Base-by-base conservation (phyloP, 2,797 vertebrate genomes). In the Anguilla marmorata region DNA sequence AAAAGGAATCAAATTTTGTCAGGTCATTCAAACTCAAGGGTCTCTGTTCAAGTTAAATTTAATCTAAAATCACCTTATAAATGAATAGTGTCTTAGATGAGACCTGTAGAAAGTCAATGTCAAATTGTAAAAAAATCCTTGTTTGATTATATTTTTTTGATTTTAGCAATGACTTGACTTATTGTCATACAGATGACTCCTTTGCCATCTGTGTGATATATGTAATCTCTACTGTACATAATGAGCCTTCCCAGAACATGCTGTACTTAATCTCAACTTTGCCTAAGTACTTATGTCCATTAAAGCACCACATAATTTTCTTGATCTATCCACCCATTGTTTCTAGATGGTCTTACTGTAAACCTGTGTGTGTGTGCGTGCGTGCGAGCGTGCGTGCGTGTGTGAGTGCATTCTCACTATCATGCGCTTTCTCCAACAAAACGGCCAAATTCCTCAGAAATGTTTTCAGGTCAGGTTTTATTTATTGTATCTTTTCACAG, bases 401-500 rank as follows among this genome's bases (percentile, higher is more conserved):
- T 2, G 24, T 63, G 4, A 79, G 27, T n/a, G 50, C 21, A 19
- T 41, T 21, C 33, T 50, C 33, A 27, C 4, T 11, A 4, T 21
- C 8, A 11, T 6, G 58, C 5, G 30, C 33, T 27, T n/a, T 33
- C 27, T 37, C 82, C 30, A 88, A 90, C 52, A 58, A 84, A 90
- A 87, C 37, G n/a, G 0, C 63, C 87, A 63, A 86, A 80, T 90
- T 88, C 90, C 89, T 88, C 45, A 90, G 88, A 74, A 21, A 21
- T 16, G 72, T 91, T 91, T 90, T 90, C 91, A 93, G 85, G 86
- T 69, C 89, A 86, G 85, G 88, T 92, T 91, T 93, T 94, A 91
- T 93, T 93, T 85, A 83, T 88, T 88, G 89, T 87, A 84, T 90
- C 93, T 93, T 90, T 93, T 93, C 92, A 91, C 90, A 93, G 94